Base-by-base conservation (phyloP, 1,140 invertebrate genomes). In the Neuroterus valhalla region DNA sequence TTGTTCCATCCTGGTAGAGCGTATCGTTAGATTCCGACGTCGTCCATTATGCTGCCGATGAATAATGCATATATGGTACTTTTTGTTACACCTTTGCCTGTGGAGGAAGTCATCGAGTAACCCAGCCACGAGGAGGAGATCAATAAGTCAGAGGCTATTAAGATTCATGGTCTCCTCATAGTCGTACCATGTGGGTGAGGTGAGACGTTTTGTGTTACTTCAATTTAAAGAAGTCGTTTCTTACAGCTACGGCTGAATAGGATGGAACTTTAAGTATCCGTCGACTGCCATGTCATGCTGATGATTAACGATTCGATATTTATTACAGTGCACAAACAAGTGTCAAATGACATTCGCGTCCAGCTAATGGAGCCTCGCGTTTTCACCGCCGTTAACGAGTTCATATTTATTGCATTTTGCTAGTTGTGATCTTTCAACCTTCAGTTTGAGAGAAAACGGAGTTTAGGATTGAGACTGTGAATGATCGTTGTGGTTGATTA, bases 241-340 rank as follows among this genome's bases (percentile, higher is more conserved):
- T 31, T 62, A 15, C 2, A 62, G 14, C 23, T 62, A 15, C 4
- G n/a, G 31, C 26, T 62, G 12, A 62, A 62, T 62, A 23, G 55
- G n/a, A n/a, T n/a, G n/a, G n/a, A n/a, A 55, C 12, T 62, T 62
- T 14, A 38, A 62, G 23, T 62, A 23, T 26, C 55, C 26, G 12
- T 3, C 23, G 3, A 38, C 21, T 62, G 55, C 55, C 55, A 1
- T 26, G 55, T 2, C 0, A 15, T 62, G 55, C 10, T 23, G 55
- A 62, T 62, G 23, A 62, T 62, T 62, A 62, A 62, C 55, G 55
- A 26, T 2, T 62, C 55, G 55, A 62, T 62, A 62, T 62, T 62
- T 62, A 62, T 62, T 62, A 62, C 55, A 62, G 23, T 62, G 55
- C 55, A 62, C 55, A 62, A 62, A 62, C 55, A 62, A 62, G 55